phyloP scores from a whole-genome alignment of 2,888 invertebrate species.

The Eilema caniola region DNA sequence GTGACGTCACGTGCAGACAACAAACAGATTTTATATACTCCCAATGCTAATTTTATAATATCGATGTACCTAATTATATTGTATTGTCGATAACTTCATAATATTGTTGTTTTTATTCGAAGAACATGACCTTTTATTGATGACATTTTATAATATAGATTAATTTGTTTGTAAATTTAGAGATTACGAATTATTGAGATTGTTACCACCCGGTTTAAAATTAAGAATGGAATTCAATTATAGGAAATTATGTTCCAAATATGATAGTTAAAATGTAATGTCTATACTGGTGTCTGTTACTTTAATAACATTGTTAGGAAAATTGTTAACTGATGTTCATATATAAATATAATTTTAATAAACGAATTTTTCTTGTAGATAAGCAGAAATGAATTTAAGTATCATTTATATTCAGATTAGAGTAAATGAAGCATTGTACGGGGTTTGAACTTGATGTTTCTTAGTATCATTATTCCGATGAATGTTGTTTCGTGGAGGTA shows the following conservation, averaged over 20 bases:
- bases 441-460: constrained; percentile 76
- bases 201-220: constrained; percentile 83
- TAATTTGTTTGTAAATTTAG: constrained; percentile 83
- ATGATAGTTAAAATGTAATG: constrained; percentile 64
- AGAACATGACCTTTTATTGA: constrained; percentile 80
- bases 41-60: constrained; percentile 69
- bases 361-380: constrained; percentile 79
- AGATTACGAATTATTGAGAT: constrained; percentile 83
- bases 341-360: constrained; percentile 71
- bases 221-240: constrained; percentile 67
- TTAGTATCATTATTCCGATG: constrained; percentile 72
- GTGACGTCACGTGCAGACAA: constrained; percentile 45
- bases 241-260: constrained; percentile 67
- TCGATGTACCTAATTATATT: constrained; percentile 71
- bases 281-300: constrained; percentile 77
- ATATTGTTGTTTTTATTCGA: constrained; percentile 72
- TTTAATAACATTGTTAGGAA: constrained; percentile 76
- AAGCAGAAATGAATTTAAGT: constrained; percentile 73
- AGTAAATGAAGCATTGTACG: constrained; percentile 73
- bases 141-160: constrained; percentile 80
- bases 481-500: constrained; percentile 75
- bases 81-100: constrained; percentile 65
- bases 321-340: constrained; percentile 74
- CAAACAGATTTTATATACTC: constrained; percentile 69
- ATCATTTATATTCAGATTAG: constrained; percentile 70